Evolutionary conservation across 35 echinoderm and acorn worm genomes (phyloP), one percentile per base, ranked within the genome.

Genomic region (Apostichopus californicus): DNA sequence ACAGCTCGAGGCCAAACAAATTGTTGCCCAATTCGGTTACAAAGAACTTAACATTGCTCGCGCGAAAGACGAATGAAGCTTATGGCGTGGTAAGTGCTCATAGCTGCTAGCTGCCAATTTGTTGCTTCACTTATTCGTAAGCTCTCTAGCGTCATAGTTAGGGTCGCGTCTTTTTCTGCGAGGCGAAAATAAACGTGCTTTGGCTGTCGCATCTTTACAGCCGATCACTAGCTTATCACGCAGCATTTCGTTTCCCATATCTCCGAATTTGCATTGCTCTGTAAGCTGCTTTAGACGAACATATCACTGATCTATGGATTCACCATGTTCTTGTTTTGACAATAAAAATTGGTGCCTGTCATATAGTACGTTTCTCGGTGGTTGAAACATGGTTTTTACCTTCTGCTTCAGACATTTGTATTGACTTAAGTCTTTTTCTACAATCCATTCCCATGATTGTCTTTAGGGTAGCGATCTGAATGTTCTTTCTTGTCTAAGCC

Each of bases 261-360:
- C 28, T 3, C 78, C 91, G 68, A 92, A 92, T 57, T 92, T 92
- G 25, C 91, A 92, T 52, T 64, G 53, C 13, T 83, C 79, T 1
- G 58, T 78, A n/a, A 92, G 65, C 5, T 92, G 91, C 61, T 78
- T 81, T 6, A 92, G n/a, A 52, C 91, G 56, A 6, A 92, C 65
- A 64, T 63, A 81, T 6, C 83, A 92, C 22, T 92, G 91, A 46
- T 92, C 91, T 17, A 92, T 83, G 5, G 91, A 79, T 83, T 92
- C 79, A 12, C 79, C 79, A 6, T 77, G 15, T 83, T 92, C 15
- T 83, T 92, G 91, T 58, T 78, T 52, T 53, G 55, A 78, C 17
- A 56, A 9, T 12, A 25, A 25, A 25, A 25, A 25, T 65, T 34
- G 28, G 28, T 34, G 28, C 28, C 2, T 34, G 28, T 34, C 28